Conservation (phyloP, 2,113 vertebrate genomes). For the Pterocles orientalis region DNA sequence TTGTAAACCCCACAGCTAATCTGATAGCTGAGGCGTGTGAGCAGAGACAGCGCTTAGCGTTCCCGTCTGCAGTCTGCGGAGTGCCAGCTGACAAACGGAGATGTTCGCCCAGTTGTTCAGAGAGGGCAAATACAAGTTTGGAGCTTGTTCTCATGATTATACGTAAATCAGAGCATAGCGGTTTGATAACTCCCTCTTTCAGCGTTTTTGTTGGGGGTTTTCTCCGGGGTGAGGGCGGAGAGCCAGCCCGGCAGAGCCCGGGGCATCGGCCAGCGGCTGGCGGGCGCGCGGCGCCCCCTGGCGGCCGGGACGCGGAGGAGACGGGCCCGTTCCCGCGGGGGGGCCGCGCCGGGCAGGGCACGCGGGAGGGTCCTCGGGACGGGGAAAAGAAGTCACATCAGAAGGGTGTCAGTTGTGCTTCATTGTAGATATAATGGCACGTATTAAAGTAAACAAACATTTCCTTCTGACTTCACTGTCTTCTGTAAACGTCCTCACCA, state of each 20-base stretch:
- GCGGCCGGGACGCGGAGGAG: too few species aligned
- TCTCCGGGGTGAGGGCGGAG: neutral
- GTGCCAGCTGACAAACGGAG: too few species aligned
- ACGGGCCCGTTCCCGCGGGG: too few species aligned
- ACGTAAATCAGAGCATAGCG: neutral
- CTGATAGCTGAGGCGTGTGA: too few species aligned
- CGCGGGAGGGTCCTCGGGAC: accelerated
- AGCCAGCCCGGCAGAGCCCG: neutral
- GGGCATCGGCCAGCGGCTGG: too few species aligned
- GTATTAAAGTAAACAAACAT: neutral
- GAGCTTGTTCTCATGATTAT: neutral
- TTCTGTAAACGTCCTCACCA: neutral
- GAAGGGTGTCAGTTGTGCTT: neutral
- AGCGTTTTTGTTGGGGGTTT: neutral
- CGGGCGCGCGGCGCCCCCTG: too few species aligned
- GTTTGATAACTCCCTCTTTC: neutral
- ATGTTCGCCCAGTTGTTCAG: neutral
- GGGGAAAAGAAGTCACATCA: neutral
- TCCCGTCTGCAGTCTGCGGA: too few species aligned
- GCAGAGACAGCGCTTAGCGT: too few species aligned
- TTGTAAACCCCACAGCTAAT: neutral
- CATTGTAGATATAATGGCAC: neutral
- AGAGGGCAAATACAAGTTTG: neutral
- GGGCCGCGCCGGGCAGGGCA: too few species aligned
- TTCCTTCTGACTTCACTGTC: neutral